Percentiles rank a stretch among this genome's conserved stretches.
phyloP scores from a whole-genome alignment of 2,888 invertebrate genomes.

The Clusia tigrina region DNA sequence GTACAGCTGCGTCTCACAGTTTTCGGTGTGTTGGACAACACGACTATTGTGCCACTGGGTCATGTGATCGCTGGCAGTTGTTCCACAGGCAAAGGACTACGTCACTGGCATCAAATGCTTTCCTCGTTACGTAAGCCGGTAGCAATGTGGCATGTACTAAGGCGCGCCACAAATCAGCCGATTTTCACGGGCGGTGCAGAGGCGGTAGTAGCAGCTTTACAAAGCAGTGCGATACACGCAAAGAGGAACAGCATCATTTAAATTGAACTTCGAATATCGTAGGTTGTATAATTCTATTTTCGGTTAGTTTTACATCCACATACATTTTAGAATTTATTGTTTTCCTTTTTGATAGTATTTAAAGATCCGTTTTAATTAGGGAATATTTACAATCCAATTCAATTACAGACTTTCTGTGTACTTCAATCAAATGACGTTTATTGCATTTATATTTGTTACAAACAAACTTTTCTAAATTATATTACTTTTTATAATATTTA shows the following conservation, averaged over 20 bases:
- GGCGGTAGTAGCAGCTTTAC: conserved; percentile 58
- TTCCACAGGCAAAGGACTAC: conserved; percentile 74
- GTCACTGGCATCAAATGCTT: conserved; percentile 87
- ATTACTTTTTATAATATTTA: too few relatives aligned
- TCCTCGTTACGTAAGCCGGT: conserved; percentile 80
- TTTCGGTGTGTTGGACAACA: conserved; percentile 58
- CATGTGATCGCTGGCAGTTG: conserved; percentile 81
- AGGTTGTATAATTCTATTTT: background rate
- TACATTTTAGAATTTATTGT: background rate
- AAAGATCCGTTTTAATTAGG: background rate
- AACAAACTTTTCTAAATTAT: background rate
- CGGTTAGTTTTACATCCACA: background rate
- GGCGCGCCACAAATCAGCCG: conserved; percentile 62
- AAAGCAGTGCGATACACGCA: conserved; percentile 47
- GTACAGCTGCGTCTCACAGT: conserved; percentile 78
- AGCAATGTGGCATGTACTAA: conserved; percentile 84
- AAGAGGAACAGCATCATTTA: conserved; percentile 58
- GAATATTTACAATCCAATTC: background rate
- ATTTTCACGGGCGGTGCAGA: conserved; percentile 57
- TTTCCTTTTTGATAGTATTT: background rate
- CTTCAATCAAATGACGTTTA: background rate
- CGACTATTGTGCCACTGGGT: conserved; percentile 74
- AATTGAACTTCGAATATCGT: too few relatives aligned
- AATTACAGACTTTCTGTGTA: background rate
- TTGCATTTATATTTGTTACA: background rate